A percentile compares a stretch with the other conserved stretches of the same genome.
These are phyloP conservation scores for Thamnophis elegans DNA, from an alignment of 2,797 vertebrate species.

Conservation along the genomic window DNA sequence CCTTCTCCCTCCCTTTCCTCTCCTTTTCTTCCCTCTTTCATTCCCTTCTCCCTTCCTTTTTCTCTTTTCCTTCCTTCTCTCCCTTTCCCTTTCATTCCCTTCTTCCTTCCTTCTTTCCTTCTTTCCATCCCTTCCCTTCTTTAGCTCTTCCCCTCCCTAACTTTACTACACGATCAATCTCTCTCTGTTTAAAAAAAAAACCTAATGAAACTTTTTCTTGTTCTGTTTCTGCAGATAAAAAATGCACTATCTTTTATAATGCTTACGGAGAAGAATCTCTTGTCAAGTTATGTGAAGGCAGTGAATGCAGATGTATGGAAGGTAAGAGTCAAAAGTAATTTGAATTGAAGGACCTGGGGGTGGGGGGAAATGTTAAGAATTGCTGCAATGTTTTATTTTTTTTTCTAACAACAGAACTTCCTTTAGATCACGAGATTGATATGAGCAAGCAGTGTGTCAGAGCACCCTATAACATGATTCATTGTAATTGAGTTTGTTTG, in stretches of 20 bases:
- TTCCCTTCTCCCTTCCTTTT: too few relatives aligned
- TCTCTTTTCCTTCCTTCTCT: too few relatives aligned
- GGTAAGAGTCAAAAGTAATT: constrained; percentile 70
- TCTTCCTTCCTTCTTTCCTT: too few relatives aligned
- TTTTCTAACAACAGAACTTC: neutral
- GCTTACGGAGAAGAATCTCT: constrained; percentile 72
- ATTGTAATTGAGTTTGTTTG: neutral
- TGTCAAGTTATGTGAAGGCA: constrained; percentile 80
- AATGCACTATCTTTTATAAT: constrained; percentile 81
- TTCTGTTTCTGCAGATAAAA: constrained; percentile 73
- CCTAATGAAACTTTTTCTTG: neutral
- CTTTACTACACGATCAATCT: neutral
- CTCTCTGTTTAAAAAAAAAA: neutral
- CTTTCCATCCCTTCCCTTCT: too few relatives aligned
- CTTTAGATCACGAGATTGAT: neutral
- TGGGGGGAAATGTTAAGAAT: neutral
- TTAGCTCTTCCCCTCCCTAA: neutral
- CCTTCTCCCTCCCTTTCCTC: too few relatives aligned
- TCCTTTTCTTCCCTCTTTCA: too few relatives aligned
- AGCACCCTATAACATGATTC: neutral
- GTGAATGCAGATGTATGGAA: constrained; percentile 86
- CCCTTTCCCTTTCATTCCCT: too few relatives aligned
- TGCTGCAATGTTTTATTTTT: neutral
- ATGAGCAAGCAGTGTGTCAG: neutral
- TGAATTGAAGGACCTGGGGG: neutral